Conservation (phyloP, 2,888 invertebrate genomes). For the Tachina grossa region DNA sequence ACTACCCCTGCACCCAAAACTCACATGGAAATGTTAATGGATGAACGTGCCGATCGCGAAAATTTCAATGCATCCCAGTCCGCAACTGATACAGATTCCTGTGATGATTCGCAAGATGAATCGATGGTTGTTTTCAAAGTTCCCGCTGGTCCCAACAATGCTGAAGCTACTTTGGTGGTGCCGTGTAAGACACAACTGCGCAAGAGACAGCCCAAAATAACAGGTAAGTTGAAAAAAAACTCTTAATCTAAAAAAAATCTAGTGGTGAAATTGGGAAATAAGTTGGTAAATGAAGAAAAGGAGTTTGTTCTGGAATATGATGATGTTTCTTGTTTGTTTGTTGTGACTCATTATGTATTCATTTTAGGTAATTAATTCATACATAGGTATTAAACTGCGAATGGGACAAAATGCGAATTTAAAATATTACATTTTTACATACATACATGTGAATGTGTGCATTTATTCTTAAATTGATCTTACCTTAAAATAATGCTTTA, state of each 20-base stretch:
- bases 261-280: too few relatives aligned
- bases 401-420: neutral
- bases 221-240: slow-evolving; percentile 78
- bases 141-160: slow-evolving; percentile 72
- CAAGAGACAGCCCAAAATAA: slow-evolving; percentile 82
- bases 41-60: slow-evolving; percentile 81
- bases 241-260: too few relatives aligned
- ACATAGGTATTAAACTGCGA: neutral
- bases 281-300: too few relatives aligned
- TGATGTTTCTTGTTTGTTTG: neutral
- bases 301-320: too few relatives aligned
- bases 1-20: slow-evolving; percentile 70
- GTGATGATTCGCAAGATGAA: slow-evolving; percentile 81
- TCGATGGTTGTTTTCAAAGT: slow-evolving; percentile 76
- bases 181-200: slow-evolving; percentile 72
- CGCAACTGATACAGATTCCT: slow-evolving; percentile 78
- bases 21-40: slow-evolving; percentile 77
- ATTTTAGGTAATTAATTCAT: too few relatives aligned
- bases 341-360: too few relatives aligned
- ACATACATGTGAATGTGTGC: neutral
- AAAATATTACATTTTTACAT: neutral
- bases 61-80: slow-evolving; percentile 74
- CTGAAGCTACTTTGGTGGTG: slow-evolving; percentile 64
- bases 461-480: neutral
- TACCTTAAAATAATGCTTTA: neutral